These are phyloP conservation scores for Dicerorhinus sumatrensis DNA, from an alignment of 2,113 vertebrate genomes.

Conservation along the genomic window DNA sequence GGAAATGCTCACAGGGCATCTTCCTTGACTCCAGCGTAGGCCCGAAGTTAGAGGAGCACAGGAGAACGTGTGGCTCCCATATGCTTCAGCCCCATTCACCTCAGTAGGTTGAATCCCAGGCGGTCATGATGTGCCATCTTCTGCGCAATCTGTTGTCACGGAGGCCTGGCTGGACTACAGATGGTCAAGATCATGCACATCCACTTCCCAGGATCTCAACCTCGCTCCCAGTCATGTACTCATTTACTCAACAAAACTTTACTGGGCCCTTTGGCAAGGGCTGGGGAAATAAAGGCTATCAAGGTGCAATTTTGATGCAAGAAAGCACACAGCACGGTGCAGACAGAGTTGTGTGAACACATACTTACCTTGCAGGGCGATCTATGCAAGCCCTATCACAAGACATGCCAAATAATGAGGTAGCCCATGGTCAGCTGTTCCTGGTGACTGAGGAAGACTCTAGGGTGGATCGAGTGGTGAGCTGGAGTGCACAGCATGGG, in stretches of 20 bases:
- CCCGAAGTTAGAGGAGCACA: too few relatives aligned
- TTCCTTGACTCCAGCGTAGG: fast-evolving
- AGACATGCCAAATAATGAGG: fast-evolving
- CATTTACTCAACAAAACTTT: background rate
- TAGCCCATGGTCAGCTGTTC: fast-evolving
- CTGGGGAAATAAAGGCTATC: background rate
- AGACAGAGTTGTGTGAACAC: too few relatives aligned
- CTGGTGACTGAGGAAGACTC: background rate
- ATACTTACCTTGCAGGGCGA: fast-evolving
- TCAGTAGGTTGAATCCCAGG: background rate
- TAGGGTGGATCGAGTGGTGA: fast-evolving
- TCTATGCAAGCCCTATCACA: fast-evolving
- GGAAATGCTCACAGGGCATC: too few relatives aligned
- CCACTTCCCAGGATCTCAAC: background rate
- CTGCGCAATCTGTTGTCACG: fast-evolving
- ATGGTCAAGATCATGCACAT: too few relatives aligned
- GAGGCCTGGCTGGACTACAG: fast-evolving
- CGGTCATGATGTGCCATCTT: fast-evolving
- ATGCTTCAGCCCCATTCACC: background rate
- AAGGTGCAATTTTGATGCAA: fast-evolving
- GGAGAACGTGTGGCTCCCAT: fast-evolving
- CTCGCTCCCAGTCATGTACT: background rate
- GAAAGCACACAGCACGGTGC: fast-evolving
- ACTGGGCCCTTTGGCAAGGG: background rate
- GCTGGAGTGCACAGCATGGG: background rate